phyloP scores from a whole-genome alignment of 1,140 invertebrate species.

The Ctenoplectra terminalis region DNA sequence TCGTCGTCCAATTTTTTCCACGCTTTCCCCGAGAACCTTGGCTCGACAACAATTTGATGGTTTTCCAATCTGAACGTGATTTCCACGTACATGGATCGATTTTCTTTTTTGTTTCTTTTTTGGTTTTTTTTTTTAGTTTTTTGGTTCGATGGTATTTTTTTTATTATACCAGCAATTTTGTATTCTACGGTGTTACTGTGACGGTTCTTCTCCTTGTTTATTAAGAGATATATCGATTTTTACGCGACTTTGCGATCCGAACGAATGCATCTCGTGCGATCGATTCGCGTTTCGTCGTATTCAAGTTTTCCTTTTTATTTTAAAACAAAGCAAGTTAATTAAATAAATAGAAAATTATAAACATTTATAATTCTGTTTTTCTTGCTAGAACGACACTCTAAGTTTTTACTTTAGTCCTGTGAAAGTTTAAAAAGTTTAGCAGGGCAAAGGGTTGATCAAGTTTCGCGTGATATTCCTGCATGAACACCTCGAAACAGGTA shows the following conservation, averaged over 20 bases:
- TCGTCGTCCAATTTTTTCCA: not conserved
- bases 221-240: not conserved
- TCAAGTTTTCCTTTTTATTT: too few relatives aligned
- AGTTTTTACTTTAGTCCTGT: too few relatives aligned
- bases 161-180: not conserved
- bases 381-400: too few relatives aligned
- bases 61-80: not conserved
- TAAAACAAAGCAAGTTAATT: too few relatives aligned
- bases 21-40: too few relatives aligned
- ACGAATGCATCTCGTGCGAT: not conserved
- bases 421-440: too few relatives aligned
- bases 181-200: too few relatives aligned
- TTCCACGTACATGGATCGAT: not conserved
- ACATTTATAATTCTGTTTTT: too few relatives aligned
- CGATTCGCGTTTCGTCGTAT: too few relatives aligned
- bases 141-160: not conserved
- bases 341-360: too few relatives aligned
- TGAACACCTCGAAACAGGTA: not conserved
- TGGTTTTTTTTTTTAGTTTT: not conserved
- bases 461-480: too few relatives aligned
- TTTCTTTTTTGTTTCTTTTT: not conserved
- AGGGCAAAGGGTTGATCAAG: too few relatives aligned
- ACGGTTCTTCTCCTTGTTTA: not conserved
- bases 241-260: not conserved
- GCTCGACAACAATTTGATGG: not conserved